Conservation (phyloP, 2,113 vertebrate genomes). For the Pristiophorus japonicus region DNA sequence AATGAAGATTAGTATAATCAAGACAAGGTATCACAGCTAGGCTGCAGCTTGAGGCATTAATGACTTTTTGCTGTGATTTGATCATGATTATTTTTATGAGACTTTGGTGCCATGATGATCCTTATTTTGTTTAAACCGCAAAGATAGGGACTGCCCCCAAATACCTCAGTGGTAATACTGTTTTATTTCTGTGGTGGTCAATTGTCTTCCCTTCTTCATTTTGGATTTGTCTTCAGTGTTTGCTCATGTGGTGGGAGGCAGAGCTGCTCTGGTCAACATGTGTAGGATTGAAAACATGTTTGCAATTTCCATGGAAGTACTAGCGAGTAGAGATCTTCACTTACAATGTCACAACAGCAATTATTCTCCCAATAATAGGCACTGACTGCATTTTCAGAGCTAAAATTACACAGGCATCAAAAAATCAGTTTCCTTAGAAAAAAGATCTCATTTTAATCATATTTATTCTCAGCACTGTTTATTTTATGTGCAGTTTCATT, state of each 20-base stretch:
- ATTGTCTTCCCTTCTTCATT: neutral
- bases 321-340: neutral
- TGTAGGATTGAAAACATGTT: neutral
- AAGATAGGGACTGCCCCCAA: neutral
- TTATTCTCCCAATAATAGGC: neutral
- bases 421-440: neutral
- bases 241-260: no score
- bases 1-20: neutral
- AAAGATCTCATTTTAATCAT: neutral
- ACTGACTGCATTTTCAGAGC: neutral
- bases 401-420: neutral
- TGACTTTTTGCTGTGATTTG: neutral
- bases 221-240: neutral
- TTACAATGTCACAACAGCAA: neutral
- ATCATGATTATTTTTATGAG: neutral
- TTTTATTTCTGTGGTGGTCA: neutral
- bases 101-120: neutral
- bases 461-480: neutral
- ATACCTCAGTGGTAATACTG: neutral
- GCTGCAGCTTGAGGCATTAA: neutral
- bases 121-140: neutral
- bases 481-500: neutral
- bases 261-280: neutral
- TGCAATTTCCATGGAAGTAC: neutral
- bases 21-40: neutral